Base-by-base conservation (phyloP, 2,888 invertebrate species). In the Papilio demoleus region DNA sequence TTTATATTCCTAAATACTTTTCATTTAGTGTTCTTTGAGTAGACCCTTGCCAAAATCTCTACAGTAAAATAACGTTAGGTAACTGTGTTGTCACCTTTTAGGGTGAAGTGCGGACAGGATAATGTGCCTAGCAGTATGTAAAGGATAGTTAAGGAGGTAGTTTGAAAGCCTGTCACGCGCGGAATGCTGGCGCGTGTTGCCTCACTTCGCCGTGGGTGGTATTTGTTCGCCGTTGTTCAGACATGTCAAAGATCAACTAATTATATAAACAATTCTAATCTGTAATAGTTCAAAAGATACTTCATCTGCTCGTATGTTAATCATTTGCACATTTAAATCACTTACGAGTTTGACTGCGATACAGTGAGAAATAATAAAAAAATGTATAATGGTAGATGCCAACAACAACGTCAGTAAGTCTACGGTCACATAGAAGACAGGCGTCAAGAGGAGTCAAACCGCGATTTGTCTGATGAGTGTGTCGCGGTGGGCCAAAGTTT, bases 131-230 rank as follows among this genome's bases (percentile, higher is more conserved):
- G n/a, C 27, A n/a, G 53, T 53, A 27, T 27, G 24, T n/a, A 56
- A 27, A 31, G 53, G 53, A 4, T 31, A 31, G 17, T 31, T 56
- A n/a, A 31, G 9, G 9, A 31, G 53, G 53, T 56, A 56, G 31
- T 56, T 24, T 8, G 14, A 9, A 65, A 4, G n/a, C 40, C 17
- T 27, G 38, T 65, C 65, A 65, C 65, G 65, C 19, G n/a, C 11
- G 14, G 3, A 38, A 22, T 53, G n/a, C 8, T 40, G 1, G 36
- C 31, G 40, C 40, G 56, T 62, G 62, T 47, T 14, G 34, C 12
- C 34, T 34, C 47, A 47, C 45, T 47, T 11, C 45, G 19, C 62
- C 34, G 65, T 65, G 65, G 65, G 65, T 65, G 65, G 65, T 8
- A 31, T 65, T 47, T 34, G 31, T 53, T 8, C 14, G 24, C 27